These are phyloP conservation scores for Fragariocoptes setiger DNA, from an alignment of 1,140 invertebrate genomes.

Conservation along the genomic window DNA sequence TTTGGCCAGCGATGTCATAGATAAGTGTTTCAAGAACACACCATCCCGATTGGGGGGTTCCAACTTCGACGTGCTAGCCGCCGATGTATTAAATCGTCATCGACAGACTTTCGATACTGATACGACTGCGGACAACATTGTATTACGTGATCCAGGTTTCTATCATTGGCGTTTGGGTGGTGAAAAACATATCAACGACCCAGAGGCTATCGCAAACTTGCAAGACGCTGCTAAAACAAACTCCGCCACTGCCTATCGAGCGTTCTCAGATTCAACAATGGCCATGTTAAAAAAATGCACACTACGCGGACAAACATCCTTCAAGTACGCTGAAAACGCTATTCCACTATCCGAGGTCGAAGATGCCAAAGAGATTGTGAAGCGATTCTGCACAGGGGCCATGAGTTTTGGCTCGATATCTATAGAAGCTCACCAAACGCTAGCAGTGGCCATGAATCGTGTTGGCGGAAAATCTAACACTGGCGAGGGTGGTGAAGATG, in stretches of 20 bases:
- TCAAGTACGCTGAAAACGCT: conserved; percentile 32
- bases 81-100: conserved; percentile 55
- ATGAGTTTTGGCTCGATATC: conserved; percentile 81
- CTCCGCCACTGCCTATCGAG: conserved; percentile 45
- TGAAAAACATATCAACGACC: conserved; percentile 93
- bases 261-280: conserved; percentile 53
- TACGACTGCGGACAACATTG: conserved; percentile 29
- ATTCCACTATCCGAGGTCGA: conserved; percentile 59
- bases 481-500: conserved; percentile 60
- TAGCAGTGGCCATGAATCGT: conserved; percentile 88
- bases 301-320: conserved; percentile 60
- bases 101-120: conserved; percentile 34
- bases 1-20: conserved; percentile 56
- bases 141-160: conserved; percentile 67
- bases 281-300: conserved; percentile 58
- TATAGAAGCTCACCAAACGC: conserved; percentile 64
- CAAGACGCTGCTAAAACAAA: conserved; percentile 60
- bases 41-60: conserved; percentile 77
- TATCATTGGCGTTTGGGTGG: conserved; percentile 89
- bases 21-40: conserved; percentile 82
- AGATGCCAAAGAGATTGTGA: conserved; percentile 72
- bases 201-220: conserved; percentile 61
- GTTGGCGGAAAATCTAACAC: conserved; percentile 86
- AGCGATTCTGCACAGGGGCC: conserved; percentile 44
- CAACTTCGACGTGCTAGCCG: conserved; percentile 52